phyloP scores from a whole-genome alignment of 2,888 invertebrate genomes.

The Pyrgus malvae region DNA sequence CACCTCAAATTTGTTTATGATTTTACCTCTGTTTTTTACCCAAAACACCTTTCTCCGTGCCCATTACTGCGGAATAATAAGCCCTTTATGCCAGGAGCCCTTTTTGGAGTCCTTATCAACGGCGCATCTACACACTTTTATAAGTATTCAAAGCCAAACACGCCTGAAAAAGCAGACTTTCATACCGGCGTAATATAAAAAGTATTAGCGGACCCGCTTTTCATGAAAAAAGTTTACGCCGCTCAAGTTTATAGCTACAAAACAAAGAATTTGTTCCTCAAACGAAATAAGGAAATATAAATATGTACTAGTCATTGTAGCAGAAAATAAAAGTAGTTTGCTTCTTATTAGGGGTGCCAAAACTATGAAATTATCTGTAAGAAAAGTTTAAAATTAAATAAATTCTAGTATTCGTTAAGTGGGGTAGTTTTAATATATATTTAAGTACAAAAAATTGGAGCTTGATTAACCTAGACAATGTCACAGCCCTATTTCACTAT shows the following conservation, averaged over 20 bases:
- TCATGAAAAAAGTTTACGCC: conserved; percentile 13
- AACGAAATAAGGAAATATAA: conserved; percentile 50
- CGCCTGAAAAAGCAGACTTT: conserved; percentile 22
- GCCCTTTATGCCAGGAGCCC: conserved; percentile 1
- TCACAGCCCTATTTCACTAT: too few relatives aligned
- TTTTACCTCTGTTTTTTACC: too few relatives aligned
- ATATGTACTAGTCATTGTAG: conserved; percentile 59
- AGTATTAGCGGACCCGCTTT: conserved; percentile 34
- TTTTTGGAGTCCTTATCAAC: conserved; percentile 19
- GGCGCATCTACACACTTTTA: conserved; percentile 13
- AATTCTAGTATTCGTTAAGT: too few relatives aligned
- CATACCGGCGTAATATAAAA: conserved; percentile 3
- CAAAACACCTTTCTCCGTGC: conserved; percentile 2
- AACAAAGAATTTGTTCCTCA: conserved; percentile 31
- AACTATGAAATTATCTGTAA: not conserved
- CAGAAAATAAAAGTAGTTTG: conserved; percentile 60
- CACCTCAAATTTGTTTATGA: too few relatives aligned
- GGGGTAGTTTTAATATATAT: too few relatives aligned
- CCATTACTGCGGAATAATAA: conserved; percentile 16
- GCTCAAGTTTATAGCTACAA: conserved; percentile 17
- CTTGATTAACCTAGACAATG: too few relatives aligned
- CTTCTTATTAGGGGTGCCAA: conserved; percentile 33
- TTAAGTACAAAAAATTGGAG: too few relatives aligned
- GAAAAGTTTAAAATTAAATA: too few relatives aligned
- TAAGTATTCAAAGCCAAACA: conserved; percentile 20